Base-by-base conservation (phyloP, 2,888 invertebrate genomes). In the Brachypalpus laphriformis region DNA sequence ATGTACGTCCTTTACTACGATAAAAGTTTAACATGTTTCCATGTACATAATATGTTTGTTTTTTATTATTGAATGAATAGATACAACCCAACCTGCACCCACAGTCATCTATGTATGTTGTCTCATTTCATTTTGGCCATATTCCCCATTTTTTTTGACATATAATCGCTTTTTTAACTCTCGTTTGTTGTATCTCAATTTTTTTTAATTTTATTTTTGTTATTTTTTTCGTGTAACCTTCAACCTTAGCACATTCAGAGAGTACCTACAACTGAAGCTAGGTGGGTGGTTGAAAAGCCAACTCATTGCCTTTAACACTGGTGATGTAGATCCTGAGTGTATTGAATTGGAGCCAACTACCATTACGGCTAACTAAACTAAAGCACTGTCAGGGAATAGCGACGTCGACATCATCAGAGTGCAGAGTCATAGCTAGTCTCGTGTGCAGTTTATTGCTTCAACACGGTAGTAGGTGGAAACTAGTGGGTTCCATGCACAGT, bases 281-380 rank as follows among this genome's bases (percentile, higher is more conserved):
- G 20, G 20, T 6, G 18, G 20, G n/a, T 28, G 25, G 11, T 9
- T 8, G 42, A 16, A 61, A 61, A 63, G 14, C 45, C 14, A 45
- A 47, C 11, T 20, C 37, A 54, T 18, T 45, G 45, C 18, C 28
- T 25, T 66, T 31, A 28, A 40, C 54, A 54, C 22, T 37, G 40
- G 22, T 59, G 59, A 65, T 61, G 66, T 34, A 54, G 59, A 56
- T 56, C 45, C 61, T 16, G 34, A 28, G 61, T 18, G 61, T 56
- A 81, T 75, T 75, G 74, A 74, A 75, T 63, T 22, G 63, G 14
- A 63, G 77, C 77, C 77, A 71, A 71, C 18, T 70, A 63, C 45
- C 45, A 54, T 34, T 68, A 31, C 22, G 49, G 49, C 3, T 22
- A 28, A 66, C 37, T 66, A 9, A 49, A 22, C 31, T 34, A 22